Evolutionary conservation across 2,113 vertebrate genomes (phyloP).

Genomic region (Brevimyrus niger): DNA sequence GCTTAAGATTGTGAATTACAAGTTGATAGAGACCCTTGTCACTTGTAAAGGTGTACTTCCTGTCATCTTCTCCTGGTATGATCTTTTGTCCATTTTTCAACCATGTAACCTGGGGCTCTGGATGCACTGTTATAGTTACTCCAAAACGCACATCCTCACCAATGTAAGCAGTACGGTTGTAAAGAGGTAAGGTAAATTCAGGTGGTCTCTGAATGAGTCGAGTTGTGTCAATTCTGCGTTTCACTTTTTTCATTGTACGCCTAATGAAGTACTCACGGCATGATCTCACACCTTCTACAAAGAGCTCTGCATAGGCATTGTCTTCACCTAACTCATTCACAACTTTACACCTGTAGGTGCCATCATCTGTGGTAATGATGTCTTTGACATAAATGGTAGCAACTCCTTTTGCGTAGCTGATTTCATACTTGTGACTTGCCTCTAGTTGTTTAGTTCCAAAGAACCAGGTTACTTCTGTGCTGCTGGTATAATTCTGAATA

Average conservation of each 20-base stretch:
- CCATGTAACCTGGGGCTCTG: constrained; percentile 90
- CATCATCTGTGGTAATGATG: constrained; percentile 82
- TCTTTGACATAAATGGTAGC: constrained; percentile 93
- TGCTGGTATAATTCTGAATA: constrained; percentile 82
- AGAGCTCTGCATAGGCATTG: constrained; percentile 86
- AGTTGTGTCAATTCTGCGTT: constrained; percentile 75
- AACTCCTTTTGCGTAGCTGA: constrained; percentile 80
- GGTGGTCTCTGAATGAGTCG: constrained; percentile 84
- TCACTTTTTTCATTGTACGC: constrained; percentile 80
- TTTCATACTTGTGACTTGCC: constrained; percentile 86
- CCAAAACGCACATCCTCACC: constrained; percentile 93
- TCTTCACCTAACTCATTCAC: constrained; percentile 87
- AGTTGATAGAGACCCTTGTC: constrained; percentile 97
- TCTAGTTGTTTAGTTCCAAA: constrained; percentile 85
- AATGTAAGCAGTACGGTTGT: constrained; percentile 80
- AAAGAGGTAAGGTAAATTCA: constrained; percentile 93
- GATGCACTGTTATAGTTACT: constrained; percentile 95
- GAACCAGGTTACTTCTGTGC: constrained; percentile 90
- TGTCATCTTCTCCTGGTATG: constrained; percentile 77
- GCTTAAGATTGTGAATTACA: constrained; percentile 77
- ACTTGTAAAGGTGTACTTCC: constrained; percentile 86
- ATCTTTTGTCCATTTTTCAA: constrained; percentile 92
- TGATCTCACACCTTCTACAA: constrained; percentile 86
- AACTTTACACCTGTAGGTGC: constrained; percentile 90
- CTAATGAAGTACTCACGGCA: constrained; percentile 77